Evolutionary conservation across 2,888 invertebrate genomes (phyloP).

Genomic region (Hypena proboscidalis): DNA sequence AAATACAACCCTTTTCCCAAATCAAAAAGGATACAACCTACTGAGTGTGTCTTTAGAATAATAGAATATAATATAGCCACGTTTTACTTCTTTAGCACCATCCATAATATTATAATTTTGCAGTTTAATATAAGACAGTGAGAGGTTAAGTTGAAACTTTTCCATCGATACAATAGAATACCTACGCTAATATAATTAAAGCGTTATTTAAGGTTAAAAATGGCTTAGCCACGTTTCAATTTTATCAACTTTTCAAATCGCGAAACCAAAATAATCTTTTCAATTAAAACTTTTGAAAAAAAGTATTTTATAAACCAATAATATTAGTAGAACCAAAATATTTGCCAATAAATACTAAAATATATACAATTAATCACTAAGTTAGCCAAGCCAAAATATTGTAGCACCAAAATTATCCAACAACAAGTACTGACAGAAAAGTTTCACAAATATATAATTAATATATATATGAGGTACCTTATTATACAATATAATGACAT

Average conservation of each 20-base stretch:
- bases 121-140: conserved; percentile 64
- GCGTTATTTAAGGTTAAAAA: conserved; percentile 66
- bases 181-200: conserved; percentile 74
- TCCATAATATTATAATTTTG: conserved; percentile 44
- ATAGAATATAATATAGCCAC: conserved; percentile 32
- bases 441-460: conserved; percentile 59
- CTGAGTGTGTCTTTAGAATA: conserved; percentile 46
- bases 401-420: conserved; percentile 81
- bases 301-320: conserved; percentile 45
- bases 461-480: conserved; percentile 44
- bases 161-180: conserved; percentile 72
- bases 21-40: conserved; percentile 58
- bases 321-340: conserved; percentile 63
- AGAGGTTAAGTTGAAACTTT: conserved; percentile 76
- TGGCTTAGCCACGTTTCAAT: conserved; percentile 66
- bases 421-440: conserved; percentile 77
- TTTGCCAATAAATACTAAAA: conserved; percentile 77
- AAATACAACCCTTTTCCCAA: conserved; percentile 36
- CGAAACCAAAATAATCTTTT: conserved; percentile 41
- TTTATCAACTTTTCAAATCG: conserved; percentile 36
- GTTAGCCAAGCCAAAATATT: conserved; percentile 82
- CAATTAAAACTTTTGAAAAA: conserved; percentile 34
- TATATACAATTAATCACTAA: conserved; percentile 77
- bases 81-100: conserved; percentile 67
- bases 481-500: conserved; percentile 59